A percentile compares a stretch with the other conserved stretches of the same genome.
Conservation (phyloP, 2,888 invertebrate genomes). For the Macropis europaea region DNA sequence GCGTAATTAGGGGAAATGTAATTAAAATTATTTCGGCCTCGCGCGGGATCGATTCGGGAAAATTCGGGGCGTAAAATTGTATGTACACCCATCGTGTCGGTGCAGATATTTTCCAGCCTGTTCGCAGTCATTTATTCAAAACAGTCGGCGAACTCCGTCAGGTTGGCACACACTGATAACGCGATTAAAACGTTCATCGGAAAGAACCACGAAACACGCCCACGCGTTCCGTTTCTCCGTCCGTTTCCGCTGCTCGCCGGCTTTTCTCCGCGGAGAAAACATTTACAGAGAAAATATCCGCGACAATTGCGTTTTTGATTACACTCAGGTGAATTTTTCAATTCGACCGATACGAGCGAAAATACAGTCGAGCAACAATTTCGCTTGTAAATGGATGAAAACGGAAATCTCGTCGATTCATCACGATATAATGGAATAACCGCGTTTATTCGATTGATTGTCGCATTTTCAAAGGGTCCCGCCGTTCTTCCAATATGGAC, state of each 20-base stretch:
- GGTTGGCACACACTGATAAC: conserved; percentile 8
- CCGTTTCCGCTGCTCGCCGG: not conserved
- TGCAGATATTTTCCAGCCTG: not conserved
- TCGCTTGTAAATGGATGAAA: too few relatives aligned
- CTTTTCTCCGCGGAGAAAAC: too few relatives aligned
- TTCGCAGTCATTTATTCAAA: conserved; percentile 26
- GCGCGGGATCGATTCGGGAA: not conserved
- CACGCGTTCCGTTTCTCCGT: not conserved
- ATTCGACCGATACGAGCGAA: too few relatives aligned
- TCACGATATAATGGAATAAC: too few relatives aligned
- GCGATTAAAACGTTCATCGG: conserved; percentile 23
- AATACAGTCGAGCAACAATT: too few relatives aligned
- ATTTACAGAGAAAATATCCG: too few relatives aligned
- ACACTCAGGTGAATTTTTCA: too few relatives aligned
- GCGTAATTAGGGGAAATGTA: not conserved
- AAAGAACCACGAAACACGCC: not conserved
- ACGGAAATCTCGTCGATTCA: too few relatives aligned
- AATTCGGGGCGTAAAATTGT: conserved; percentile 8
- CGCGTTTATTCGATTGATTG: too few relatives aligned
- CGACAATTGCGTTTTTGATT: too few relatives aligned
- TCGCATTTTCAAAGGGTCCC: too few relatives aligned
- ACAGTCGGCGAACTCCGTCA: conserved; percentile 28
- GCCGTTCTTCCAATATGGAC: too few relatives aligned
- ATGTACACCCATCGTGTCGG: not conserved
- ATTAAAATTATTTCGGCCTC: not conserved